Evolutionary conservation across 2,113 vertebrate species (phyloP), one percentile per base, ranked within the genome.

Genomic region (Silurus meridionalis): DNA sequence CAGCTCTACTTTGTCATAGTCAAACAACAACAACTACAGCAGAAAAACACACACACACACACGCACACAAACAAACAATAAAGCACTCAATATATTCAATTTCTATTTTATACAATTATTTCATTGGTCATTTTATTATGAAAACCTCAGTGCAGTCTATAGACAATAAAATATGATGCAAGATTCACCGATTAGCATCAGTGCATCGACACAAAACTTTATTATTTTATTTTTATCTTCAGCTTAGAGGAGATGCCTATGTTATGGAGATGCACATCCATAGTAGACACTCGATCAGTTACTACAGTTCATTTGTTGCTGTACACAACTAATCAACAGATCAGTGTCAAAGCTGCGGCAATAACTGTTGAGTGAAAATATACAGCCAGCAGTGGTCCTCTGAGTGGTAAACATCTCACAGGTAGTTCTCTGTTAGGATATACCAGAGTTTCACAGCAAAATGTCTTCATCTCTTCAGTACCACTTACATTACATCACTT

Each of bases 1-100:
- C 92, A 99, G 88, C 91, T 99, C 98, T 74, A 99, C 98, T 91
- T 97, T 99, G 92, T 99, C 98, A 57, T 99, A 99, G 88, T 99
- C 98, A 93, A 99, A 99, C 55, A 99, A 96, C 28, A 99, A 94
- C 87, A 99, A 89, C 98, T 99, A 91, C 50, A 94, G 94, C 28
- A 83, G 75, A 8, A 88, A 81, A 72, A 48, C 80, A 48, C 81
- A 66, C 50, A 48, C 21, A 55, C 3, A 77, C 37, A 83, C 60
- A 85, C 63, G 2, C 37, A 37, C 1, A 37, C 37, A 37, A 2
- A 37, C 37, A 37, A 2, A 37, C 37, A 37, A 89, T 37, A 57
- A 46, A 37, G 77, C 75, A 82, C 46, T 50, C 21, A 10, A 10
- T 23, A 74, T 50, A 50, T 74, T 50, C 19, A 74, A 5, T 1